A percentile compares a stretch with the other conserved stretches of the same genome.
Conservation (phyloP, 1,140 invertebrate species). For the Trichomalopsis sarcophagae region DNA sequence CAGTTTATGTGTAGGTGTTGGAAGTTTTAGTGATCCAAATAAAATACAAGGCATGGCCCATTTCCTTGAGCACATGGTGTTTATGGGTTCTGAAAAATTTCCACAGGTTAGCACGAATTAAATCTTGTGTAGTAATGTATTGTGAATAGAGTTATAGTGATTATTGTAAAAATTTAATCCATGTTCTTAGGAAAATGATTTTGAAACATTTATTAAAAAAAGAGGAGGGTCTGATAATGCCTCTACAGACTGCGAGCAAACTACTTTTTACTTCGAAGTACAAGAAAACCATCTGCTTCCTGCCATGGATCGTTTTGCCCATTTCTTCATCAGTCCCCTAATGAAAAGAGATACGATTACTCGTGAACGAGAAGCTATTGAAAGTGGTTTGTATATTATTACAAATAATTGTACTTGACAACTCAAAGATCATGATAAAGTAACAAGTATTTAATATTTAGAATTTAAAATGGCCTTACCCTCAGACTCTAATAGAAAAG, state of each 20-base stretch:
- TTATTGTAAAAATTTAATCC: background rate
- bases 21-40: conserved; percentile 83
- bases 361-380: conserved; percentile 92
- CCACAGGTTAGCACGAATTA: conserved; percentile 74
- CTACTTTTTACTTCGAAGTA: conserved; percentile 92
- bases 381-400: conserved; percentile 82
- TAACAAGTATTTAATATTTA: conserved; percentile 57
- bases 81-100: conserved; percentile 93
- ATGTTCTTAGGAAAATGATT: conserved; percentile 83
- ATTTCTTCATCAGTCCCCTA: conserved; percentile 92
- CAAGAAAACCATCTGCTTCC: conserved; percentile 84
- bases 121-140: background rate
- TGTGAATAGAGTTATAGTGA: background rate
- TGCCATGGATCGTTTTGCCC: conserved; percentile 90
- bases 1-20: conserved; percentile 82
- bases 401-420: background rate
- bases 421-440: conserved; percentile 15
- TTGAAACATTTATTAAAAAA: conserved; percentile 87
- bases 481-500: conserved; percentile 81
- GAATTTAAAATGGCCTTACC: conserved; percentile 86
- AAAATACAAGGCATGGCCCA: conserved; percentile 92
- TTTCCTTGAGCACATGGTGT: conserved; percentile 97
- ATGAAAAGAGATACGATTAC: conserved; percentile 91
- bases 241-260: conserved; percentile 88
- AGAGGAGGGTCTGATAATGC: conserved; percentile 89